Base-by-base conservation (phyloP, 2,888 invertebrate species). In the Drosophila differens region DNA sequence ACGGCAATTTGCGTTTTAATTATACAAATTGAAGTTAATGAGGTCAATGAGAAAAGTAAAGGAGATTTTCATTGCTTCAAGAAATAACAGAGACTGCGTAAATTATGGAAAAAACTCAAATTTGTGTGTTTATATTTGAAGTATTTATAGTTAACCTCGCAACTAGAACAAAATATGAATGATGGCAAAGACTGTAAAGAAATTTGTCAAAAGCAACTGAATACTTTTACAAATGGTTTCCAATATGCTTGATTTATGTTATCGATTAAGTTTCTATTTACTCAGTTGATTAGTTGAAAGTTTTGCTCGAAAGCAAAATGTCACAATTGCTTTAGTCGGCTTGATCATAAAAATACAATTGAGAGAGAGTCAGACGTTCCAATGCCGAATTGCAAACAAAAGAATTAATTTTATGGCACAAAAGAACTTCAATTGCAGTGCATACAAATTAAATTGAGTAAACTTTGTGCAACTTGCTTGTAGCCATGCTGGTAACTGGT, bases 371-470 rank as follows among this genome's bases (percentile, higher is more conserved):
- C 41, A 54, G 51, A 51, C 49, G 30, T 57, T 63, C 22, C 70
- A 67, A 72, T 72, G 68, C 71, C 65, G 68, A 75, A 87, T 71
- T 62, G 82, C 70, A 88, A 85, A 83, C 88, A 85, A 85, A 83
- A 69, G 76, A 88, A 85, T 83, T 83, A 74, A 82, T 85, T 85
- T 88, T 66, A 74, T 60, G 58, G 53, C 72, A 88, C 83, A 88
- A 88, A 85, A 78, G 85, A 85, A 85, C 85, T 88, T 88, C 83
- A 88, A 85, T 85, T 83, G 88, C 74, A 76, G 60, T 76, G 82
- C 82, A 85, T 85, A 85, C 85, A 88, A 85, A 85, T 85, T 85
- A 85, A 82, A 83, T 80, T 83, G 77, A 73, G 88, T 80, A 85
- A 85, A 88, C 85, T 83, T 87, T 81, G 64, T 63, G 59, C 71